phyloP scores from a whole-genome alignment of 1,140 invertebrate genomes.

The Sinella curviseta region DNA sequence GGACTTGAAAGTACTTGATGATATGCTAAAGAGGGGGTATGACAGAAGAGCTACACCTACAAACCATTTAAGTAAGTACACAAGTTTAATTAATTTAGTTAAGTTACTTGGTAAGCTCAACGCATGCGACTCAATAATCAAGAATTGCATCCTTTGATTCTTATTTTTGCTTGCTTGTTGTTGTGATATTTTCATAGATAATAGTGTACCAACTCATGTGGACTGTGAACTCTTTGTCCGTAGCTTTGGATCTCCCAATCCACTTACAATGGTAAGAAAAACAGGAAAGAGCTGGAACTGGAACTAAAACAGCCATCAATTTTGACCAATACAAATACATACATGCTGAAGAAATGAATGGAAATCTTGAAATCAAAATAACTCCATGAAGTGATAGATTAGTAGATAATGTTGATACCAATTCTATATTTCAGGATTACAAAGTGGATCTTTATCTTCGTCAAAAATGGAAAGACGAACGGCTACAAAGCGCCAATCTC shows the following conservation, averaged over 20 bases:
- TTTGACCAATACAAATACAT: no score
- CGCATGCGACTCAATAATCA: background rate
- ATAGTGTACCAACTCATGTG: constrained; percentile 54
- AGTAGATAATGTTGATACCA: no score
- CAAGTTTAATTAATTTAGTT: constrained; percentile 8
- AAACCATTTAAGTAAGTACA: constrained; percentile 54
- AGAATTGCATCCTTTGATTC: background rate
- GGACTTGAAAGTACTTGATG: constrained; percentile 53
- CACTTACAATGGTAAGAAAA: constrained; percentile 59
- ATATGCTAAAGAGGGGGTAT: constrained; percentile 52
- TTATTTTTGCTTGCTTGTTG: no score
- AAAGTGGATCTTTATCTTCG: constrained; percentile 39
- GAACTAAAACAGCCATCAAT: no score
- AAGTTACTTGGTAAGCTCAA: background rate
- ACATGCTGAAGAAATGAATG: no score
- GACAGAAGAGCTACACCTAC: constrained; percentile 55
- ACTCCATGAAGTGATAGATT: no score
- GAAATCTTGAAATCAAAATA: no score
- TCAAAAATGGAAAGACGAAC: constrained; percentile 61
- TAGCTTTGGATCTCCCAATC: constrained; percentile 61
- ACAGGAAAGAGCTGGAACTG: no score
- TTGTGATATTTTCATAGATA: constrained; percentile 33
- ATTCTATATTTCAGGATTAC: no score
- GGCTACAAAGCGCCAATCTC: constrained; percentile 58
- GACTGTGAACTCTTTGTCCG: constrained; percentile 59